phyloP scores from a whole-genome alignment of 1,140 invertebrate genomes.

The Anastrepha ludens region DNA sequence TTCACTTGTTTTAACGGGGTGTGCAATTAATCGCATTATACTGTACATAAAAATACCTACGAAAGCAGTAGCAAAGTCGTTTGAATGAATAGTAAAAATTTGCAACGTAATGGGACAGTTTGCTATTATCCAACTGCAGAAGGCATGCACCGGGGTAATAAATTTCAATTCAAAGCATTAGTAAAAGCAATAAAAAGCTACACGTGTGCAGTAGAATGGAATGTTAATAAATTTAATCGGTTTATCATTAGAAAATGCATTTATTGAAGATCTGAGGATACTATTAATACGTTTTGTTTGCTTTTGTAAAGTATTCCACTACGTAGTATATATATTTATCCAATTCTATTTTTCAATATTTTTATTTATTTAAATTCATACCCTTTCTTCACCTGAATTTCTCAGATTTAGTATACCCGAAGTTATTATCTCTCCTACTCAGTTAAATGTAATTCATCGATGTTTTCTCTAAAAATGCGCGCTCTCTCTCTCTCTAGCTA shows the following conservation, averaged over 20 bases:
- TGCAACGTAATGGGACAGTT: not conserved
- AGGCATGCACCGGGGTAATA: constrained; percentile 1
- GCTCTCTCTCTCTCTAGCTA: too few species aligned
- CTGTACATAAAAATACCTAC: too few species aligned
- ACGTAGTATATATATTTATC: not conserved
- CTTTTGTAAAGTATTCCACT: not conserved
- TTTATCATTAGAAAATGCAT: not conserved
- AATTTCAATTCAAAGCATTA: constrained; percentile 27
- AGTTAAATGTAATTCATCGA: too few species aligned
- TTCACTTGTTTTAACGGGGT: too few species aligned
- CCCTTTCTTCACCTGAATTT: too few species aligned
- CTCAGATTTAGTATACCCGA: not conserved
- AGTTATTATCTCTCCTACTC: too few species aligned
- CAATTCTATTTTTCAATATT: not conserved
- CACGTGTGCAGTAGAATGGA: constrained; percentile 13
- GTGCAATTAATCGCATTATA: too few species aligned
- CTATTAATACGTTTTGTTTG: not conserved
- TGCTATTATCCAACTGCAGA: not conserved
- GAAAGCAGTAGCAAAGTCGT: too few species aligned
- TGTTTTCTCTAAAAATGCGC: too few species aligned
- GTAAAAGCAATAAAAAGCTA: not conserved
- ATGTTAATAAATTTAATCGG: not conserved
- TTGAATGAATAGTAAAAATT: not conserved
- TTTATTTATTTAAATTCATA: not conserved
- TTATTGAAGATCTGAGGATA: not conserved